Percentiles rank a stretch among this genome's conserved stretches.
These are phyloP conservation scores for Zaprionus ornatus DNA, from an alignment of 1,140 invertebrate genomes.

Conservation along the genomic window DNA sequence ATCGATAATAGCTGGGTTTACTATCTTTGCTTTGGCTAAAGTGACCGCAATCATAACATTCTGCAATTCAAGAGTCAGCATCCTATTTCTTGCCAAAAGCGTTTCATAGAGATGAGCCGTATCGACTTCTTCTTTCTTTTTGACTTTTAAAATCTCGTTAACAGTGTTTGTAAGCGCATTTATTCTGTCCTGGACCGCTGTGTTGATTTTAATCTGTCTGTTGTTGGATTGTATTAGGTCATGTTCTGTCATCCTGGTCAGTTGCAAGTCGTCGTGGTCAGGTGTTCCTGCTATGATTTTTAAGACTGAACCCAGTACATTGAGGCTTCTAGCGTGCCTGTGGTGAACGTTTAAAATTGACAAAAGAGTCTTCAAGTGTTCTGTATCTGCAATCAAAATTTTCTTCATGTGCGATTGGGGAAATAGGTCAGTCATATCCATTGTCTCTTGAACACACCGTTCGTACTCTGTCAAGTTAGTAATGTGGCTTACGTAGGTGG, in stretches of 20 bases:
- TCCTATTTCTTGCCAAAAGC: constrained; percentile 3
- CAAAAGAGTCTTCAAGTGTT: neutral
- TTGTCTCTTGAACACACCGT: neutral
- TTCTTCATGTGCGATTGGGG: neutral
- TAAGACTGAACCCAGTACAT: neutral
- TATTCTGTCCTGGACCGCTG: too few relatives aligned
- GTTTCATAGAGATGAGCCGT: neutral
- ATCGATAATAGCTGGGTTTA: neutral
- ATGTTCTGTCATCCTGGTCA: neutral
- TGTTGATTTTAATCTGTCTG: too few relatives aligned
- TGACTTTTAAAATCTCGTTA: neutral
- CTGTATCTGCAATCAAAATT: neutral
- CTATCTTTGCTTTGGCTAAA: neutral
- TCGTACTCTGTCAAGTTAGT: neutral
- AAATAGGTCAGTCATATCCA: neutral
- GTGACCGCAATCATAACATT: neutral
- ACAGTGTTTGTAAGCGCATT: neutral
- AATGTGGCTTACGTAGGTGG: neutral
- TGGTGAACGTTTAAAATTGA: neutral
- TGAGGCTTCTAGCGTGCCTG: neutral
- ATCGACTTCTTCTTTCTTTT: neutral
- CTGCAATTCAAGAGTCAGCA: neutral
- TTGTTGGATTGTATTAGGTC: neutral
- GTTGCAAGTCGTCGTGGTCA: neutral
- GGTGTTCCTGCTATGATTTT: neutral